A percentile compares a stretch with the other conserved stretches of the same genome.
Conservation (phyloP, 2,888 invertebrate species). For the Drosophila fungiperda region DNA sequence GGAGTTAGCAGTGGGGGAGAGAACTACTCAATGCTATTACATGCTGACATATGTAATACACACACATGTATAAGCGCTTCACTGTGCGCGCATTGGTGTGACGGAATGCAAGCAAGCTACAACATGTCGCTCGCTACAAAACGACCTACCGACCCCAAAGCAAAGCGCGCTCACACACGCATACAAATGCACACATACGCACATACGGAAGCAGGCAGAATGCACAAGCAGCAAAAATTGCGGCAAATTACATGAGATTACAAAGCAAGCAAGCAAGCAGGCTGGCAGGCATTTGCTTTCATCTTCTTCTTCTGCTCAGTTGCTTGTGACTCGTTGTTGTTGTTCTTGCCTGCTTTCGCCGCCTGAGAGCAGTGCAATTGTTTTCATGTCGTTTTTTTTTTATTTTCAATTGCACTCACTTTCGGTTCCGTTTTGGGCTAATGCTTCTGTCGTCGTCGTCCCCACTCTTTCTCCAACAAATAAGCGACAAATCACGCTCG, state of each 20-base stretch:
- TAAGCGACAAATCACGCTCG: conserved; percentile 44
- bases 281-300: conserved; percentile 54
- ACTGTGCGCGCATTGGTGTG: conserved; percentile 16
- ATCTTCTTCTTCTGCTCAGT: conserved; percentile 26
- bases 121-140: conserved; percentile 62
- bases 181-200: conserved; percentile 9
- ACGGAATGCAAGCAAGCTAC: conserved; percentile 67
- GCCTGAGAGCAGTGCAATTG: conserved; percentile 63
- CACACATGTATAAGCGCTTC: conserved; percentile 4
- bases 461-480: conserved; percentile 19
- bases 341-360: conserved; percentile 55
- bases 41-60: conserved; percentile 7
- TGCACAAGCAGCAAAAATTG: conserved; percentile 74
- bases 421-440: conserved; percentile 65
- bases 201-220: conserved; percentile 62
- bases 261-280: conserved; percentile 61
- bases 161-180: conserved; percentile 43
- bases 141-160: conserved; percentile 67
- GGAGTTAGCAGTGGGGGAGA: conserved; percentile 39
- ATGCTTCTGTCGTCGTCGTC: conserved; percentile 39
- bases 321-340: conserved; percentile 32
- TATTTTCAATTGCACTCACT: conserved; percentile 61
- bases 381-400: conserved; percentile 58
- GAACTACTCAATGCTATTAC: conserved; percentile 14
- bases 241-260: conserved; percentile 79